Conservation (phyloP, 2,113 vertebrate genomes). For the Sander vitreus region DNA sequence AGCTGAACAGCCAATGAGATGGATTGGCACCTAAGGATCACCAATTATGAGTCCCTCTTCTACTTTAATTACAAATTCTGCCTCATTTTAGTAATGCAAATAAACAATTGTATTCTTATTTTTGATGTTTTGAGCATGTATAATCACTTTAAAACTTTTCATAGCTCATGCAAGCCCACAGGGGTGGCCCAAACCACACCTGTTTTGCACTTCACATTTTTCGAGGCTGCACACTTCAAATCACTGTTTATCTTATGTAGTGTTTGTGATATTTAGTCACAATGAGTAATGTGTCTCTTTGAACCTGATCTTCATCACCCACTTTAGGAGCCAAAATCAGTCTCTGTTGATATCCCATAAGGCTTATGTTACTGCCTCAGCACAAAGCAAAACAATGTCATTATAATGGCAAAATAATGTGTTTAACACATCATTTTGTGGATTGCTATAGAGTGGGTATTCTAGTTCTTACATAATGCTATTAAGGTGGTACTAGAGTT, state of each 20-base stretch:
- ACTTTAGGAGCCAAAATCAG: constrained; percentile 58
- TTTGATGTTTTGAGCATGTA: constrained; percentile 14
- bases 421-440: constrained; percentile 19
- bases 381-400: constrained; percentile 2
- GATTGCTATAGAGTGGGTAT: neutral
- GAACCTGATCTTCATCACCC: constrained; percentile 56
- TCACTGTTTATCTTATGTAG: constrained; percentile 42
- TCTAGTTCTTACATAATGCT: neutral
- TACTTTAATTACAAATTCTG: too few species aligned
- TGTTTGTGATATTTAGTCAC: constrained; percentile 47
- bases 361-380: constrained; percentile 19
- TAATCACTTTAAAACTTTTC: constrained; percentile 28
- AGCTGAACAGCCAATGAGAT: too few species aligned
- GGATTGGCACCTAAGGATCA: too few species aligned
- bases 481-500: neutral
- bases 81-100: neutral
- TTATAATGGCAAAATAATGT: constrained; percentile 25
- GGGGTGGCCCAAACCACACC: constrained; percentile 18
- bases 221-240: constrained; percentile 5
- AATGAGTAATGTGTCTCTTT: constrained; percentile 53
- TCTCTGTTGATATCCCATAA: constrained; percentile 49
- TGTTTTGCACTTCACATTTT: constrained; percentile 45
- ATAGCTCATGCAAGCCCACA: constrained; percentile 29
- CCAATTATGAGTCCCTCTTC: too few species aligned
- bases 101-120: neutral